Base-by-base conservation (phyloP, 2,888 invertebrate species). In the Lapara coniferarum region DNA sequence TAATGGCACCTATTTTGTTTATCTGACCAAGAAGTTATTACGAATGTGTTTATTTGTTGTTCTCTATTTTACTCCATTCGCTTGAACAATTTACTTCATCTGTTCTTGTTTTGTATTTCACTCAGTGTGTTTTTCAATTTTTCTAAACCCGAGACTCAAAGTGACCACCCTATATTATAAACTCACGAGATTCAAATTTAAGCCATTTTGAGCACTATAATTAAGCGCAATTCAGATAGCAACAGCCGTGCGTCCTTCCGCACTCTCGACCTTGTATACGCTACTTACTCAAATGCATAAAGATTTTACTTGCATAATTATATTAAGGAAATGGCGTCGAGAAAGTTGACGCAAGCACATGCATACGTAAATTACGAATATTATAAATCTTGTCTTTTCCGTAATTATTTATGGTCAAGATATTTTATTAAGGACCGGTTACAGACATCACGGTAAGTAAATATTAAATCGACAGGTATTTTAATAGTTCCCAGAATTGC, bases 311-410 rank as follows among this genome's bases (percentile, higher is more conserved):
- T 44, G 59, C 59, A 46, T 63, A n/a, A n/a, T n/a, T n/a, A 49
- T 49, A 46, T 46, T 63, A 63, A 63, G 59, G 59, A 63, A 63
- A 63, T 10, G 44, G 37, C 14, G 14, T 12, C 63, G 63, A 13
- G 63, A 63, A 63, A 63, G 46, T 63, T 63, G 63, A 63, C 46
- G 49, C 63, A 46, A 49, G 49, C 49, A 49, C 49, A 46, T 63
- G 46, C 46, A 59, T 59, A 37, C 16, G 59, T 59, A 59, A 58
- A 59, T 63, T 49, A 25, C 49, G 46, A 63, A 49, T 59, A 46
- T 63, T 49, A 63, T 63, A 63, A 63, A 63, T 63, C 59, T 37
- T 16, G 57, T 37, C 10, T 58, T 59, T 63, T 63, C 63, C 19
- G 63, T 49, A 63, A 63, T 49, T 63, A 63, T 63, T 49, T 63